Conservation (phyloP, 2,797 vertebrate genomes). For the Lithobates sylvaticus region DNA sequence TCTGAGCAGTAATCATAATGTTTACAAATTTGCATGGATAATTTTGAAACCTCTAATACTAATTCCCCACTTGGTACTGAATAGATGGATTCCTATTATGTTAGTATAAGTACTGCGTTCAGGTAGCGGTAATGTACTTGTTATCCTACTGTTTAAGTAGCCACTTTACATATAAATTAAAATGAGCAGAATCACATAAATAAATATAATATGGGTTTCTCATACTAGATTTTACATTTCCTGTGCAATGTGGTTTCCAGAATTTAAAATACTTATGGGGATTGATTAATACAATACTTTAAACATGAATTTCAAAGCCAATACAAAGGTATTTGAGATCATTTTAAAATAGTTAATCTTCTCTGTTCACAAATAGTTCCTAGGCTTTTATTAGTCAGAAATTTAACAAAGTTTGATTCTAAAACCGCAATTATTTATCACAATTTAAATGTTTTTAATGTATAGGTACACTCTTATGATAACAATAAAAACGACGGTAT, state of each 20-base stretch:
- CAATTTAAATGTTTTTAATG: no score
- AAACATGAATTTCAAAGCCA: background rate
- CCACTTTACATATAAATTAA: conserved; percentile 61
- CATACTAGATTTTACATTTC: background rate
- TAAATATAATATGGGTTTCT: conserved; percentile 29
- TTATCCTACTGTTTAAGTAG: conserved; percentile 58
- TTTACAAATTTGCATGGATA: conserved; percentile 58
- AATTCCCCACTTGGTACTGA: conserved; percentile 39
- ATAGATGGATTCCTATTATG: conserved; percentile 55
- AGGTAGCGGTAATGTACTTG: conserved; percentile 49
- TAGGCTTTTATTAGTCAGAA: no score
- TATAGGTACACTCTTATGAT: no score
- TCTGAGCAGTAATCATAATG: conserved; percentile 55
- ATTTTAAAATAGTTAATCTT: background rate
- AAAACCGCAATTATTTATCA: background rate
- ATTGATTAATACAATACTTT: background rate
- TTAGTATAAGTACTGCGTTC: conserved; percentile 43
- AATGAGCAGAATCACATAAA: conserved; percentile 29
- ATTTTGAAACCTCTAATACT: conserved; percentile 54
- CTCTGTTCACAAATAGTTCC: background rate
- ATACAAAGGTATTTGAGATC: background rate
- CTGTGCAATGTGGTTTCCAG: background rate
- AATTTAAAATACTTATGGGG: background rate
- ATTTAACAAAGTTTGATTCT: background rate
- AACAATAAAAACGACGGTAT: no score